Base-by-base conservation (phyloP, 1,140 invertebrate species). In the Lepeophtheirus salmonis region DNA sequence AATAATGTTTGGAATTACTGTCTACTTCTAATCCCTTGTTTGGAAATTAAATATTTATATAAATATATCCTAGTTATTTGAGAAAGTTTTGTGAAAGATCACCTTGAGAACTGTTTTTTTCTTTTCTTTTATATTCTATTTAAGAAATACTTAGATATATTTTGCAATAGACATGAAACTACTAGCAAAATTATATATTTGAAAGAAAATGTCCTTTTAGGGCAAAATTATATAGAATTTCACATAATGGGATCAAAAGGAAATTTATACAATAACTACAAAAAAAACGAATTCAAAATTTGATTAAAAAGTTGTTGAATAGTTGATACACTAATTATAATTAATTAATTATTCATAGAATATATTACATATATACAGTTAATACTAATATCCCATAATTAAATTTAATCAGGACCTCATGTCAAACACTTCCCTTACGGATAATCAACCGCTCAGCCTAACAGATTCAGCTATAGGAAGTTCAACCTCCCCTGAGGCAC, bases 401-500 rank as follows among this genome's bases (percentile, higher is more conserved):
- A 41, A 41, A 10, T 10, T 41, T 41, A 10, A 10, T 41, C 30
- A 41, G 30, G 30, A 41, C 30, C 30, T 41, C 6, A 41, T 41
- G 30, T 41, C 30, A 41, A 41, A 41, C 30, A 41, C 30, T 10
- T 41, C 30, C 30, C 30, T 41, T n/a, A n/a, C 30, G 30, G 30
- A 41, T 41, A 41, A 41, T 41, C 30, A 41, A 41, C 30, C 30
- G 6, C 30, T 54, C 13, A 57, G 55, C 25, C 22, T 41, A 13
- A 57, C 55, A 1, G 55, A 57, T 21, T 57, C 55, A 2, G 55
- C 55, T n/a, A 14, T 57, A 17, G 55, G 55, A 24, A 25, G 55
- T 21, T 57, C 55, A 24, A 57, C 55, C 2, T 24, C 20, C 25
- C 55, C 55, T 1, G 55, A 57, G 17, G 50, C 50, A 18, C n/a